These are phyloP conservation scores for Drosophila nasuta DNA, from an alignment of 1,140 invertebrate genomes.

Conservation along the genomic window DNA sequence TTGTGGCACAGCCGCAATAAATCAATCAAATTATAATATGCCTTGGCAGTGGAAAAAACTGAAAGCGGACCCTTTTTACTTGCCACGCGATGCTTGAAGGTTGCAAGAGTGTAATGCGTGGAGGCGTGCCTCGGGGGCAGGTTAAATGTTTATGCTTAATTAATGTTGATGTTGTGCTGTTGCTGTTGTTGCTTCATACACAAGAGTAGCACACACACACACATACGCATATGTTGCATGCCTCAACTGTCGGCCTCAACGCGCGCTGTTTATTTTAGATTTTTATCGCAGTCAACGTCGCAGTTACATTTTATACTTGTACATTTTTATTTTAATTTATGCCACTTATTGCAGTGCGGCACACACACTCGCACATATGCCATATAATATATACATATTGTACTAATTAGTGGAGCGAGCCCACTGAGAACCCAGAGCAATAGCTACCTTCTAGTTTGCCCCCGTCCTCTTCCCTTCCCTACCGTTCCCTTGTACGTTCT, in stretches of 20 bases:
- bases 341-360: constrained; percentile 57
- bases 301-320: constrained; percentile 78
- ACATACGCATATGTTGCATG: constrained; percentile 62
- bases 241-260: constrained; percentile 37
- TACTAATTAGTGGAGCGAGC: constrained; percentile 74
- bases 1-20: constrained; percentile 58
- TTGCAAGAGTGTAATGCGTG: not conserved
- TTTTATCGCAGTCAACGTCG: constrained; percentile 71
- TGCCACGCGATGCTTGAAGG: constrained; percentile 46
- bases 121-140: constrained; percentile 69
- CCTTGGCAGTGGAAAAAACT: constrained; percentile 9
- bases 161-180: constrained; percentile 66
- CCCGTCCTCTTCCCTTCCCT: not conserved
- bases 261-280: constrained; percentile 78
- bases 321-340: constrained; percentile 82
- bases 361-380: constrained; percentile 28
- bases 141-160: constrained; percentile 82
- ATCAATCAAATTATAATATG: constrained; percentile 73
- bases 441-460: constrained; percentile 26
- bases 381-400: constrained; percentile 63
- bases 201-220: constrained; percentile 1
- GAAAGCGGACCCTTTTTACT: constrained; percentile 24
- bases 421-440: constrained; percentile 26
- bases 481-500: not conserved
- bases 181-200: not conserved